Percentiles rank a stretch among this genome's conserved stretches.
phyloP scores from a whole-genome alignment of 2,113 vertebrate species.

The Centropus bengalensis region DNA sequence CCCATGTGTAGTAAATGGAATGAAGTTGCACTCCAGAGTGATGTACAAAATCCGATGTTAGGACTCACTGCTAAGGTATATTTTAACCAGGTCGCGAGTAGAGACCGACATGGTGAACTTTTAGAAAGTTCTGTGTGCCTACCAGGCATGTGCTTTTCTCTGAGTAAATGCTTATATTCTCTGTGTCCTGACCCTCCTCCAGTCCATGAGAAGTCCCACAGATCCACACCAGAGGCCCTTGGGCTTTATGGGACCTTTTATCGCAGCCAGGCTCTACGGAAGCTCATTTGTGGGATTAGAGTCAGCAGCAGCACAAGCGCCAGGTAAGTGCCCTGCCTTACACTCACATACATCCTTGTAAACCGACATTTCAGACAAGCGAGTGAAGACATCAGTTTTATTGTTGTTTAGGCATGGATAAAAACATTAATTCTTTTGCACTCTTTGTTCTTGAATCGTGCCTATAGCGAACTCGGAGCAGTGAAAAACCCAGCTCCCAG shows the following conservation, averaged over 20 bases:
- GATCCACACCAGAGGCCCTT: fast-evolving
- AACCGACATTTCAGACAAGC: conserved; percentile 60
- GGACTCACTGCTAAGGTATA: no score
- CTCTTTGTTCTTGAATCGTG: conserved; percentile 69
- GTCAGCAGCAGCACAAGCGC: fast-evolving
- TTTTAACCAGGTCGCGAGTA: not conserved
- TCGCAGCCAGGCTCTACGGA: fast-evolving
- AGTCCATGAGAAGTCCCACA: not conserved
- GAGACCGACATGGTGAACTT: fast-evolving
- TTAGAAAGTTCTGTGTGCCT: fast-evolving
- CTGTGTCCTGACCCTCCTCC: not conserved
- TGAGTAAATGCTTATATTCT: not conserved
- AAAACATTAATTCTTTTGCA: conserved; percentile 78
- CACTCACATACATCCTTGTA: fast-evolving
- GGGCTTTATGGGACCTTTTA: fast-evolving
- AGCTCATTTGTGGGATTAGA: fast-evolving
- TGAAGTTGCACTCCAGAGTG: fast-evolving
- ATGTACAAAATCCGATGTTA: no score
- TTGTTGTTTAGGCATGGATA: conserved; percentile 82
- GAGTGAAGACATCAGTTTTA: conserved; percentile 80
- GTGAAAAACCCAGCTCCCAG: conserved; percentile 45
- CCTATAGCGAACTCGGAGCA: conserved; percentile 59
- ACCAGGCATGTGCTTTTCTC: not conserved
- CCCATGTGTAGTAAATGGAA: not conserved
- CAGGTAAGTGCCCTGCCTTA: fast-evolving